Evolutionary conservation across 2,797 vertebrate species (phyloP).

Genomic region (Selene dorsalis): DNA sequence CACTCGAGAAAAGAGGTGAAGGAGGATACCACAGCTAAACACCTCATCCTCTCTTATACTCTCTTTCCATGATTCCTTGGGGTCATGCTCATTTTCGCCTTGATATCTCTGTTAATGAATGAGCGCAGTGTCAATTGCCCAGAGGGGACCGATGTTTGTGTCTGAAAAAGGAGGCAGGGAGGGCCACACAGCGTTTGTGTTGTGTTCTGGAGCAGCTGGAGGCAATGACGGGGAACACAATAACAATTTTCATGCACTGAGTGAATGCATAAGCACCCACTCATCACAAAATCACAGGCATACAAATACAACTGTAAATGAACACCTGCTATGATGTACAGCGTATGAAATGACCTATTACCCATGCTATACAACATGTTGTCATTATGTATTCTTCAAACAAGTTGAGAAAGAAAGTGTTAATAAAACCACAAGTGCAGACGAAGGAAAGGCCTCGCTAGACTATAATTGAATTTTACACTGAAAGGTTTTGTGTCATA

Average conservation of each 20-base stretch:
- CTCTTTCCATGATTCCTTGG: constrained; percentile 60
- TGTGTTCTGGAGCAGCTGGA: constrained; percentile 79
- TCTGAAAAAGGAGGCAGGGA: constrained; percentile 49
- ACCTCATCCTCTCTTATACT: constrained; percentile 53
- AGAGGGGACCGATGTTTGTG: constrained; percentile 63
- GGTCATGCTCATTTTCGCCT: constrained; percentile 73
- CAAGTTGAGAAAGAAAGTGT: constrained; percentile 22
- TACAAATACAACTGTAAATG: constrained; percentile 58
- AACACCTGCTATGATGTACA: constrained; percentile 69
- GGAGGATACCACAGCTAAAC: constrained; percentile 65
- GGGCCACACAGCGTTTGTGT: constrained; percentile 62
- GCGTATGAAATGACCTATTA: constrained; percentile 46
- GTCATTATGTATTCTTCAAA: constrained; percentile 20
- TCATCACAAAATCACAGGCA: constrained; percentile 69
- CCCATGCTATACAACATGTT: constrained; percentile 27
- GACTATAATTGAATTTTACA: not conserved
- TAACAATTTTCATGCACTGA: constrained; percentile 72
- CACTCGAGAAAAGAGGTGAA: constrained; percentile 65
- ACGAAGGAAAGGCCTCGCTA: not conserved
- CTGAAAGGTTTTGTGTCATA: not conserved
- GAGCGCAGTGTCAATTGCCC: constrained; percentile 60
- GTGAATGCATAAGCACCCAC: constrained; percentile 70
- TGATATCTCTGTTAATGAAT: constrained; percentile 81
- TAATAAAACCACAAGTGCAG: constrained; percentile 29
- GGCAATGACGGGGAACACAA: constrained; percentile 77